phyloP scores from a whole-genome alignment of 2,888 invertebrate genomes.

The Pyrrhia umbra region DNA sequence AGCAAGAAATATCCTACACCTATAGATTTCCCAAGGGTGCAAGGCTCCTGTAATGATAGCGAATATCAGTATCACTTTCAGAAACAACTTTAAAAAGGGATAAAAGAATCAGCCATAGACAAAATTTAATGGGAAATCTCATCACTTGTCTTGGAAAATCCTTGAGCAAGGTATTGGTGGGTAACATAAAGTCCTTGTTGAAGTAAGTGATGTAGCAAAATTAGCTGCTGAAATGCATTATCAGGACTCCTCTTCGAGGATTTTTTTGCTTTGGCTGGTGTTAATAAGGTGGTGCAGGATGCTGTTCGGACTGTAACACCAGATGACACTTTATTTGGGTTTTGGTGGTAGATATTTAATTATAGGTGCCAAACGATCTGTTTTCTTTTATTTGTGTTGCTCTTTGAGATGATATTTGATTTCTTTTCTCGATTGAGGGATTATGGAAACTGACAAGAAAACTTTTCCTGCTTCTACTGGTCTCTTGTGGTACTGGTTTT shows the following conservation, averaged over 20 bases:
- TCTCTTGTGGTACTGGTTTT: too few species aligned
- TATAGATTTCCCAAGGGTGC: constrained; percentile 1
- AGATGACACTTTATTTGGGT: constrained; percentile 5
- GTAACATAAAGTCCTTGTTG: not conserved
- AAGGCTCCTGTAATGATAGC: constrained; percentile 1
- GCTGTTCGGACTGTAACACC: not conserved
- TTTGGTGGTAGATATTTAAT: too few species aligned
- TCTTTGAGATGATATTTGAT: too few species aligned
- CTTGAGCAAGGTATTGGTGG: not conserved
- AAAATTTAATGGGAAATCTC: not conserved
- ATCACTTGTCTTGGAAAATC: not conserved
- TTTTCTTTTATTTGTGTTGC: too few species aligned
- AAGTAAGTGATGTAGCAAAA: constrained; percentile 4
- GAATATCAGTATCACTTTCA: not conserved
- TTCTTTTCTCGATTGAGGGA: too few species aligned
- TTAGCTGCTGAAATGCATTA: not conserved
- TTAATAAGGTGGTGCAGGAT: not conserved
- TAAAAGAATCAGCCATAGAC: not conserved
- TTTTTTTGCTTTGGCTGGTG: not conserved
- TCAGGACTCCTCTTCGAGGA: not conserved
- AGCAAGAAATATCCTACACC: not conserved
- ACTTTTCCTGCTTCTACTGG: too few species aligned
- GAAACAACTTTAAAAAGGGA: not conserved
- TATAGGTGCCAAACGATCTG: too few species aligned
- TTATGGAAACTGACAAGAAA: too few species aligned